Evolutionary conservation across 1,140 invertebrate species (phyloP).

Genomic region (Nymphalis io): DNA sequence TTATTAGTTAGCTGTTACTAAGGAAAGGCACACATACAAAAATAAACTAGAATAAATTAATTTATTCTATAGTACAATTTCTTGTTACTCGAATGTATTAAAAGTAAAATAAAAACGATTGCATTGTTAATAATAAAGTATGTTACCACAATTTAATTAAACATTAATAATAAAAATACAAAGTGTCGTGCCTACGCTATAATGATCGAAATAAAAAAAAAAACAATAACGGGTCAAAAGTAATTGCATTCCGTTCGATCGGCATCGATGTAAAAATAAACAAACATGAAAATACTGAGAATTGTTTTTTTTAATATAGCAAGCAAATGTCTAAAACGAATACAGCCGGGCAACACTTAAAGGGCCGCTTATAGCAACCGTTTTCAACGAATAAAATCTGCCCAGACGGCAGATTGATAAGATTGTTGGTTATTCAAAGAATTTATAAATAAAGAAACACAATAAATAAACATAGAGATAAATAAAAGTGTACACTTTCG

Average conservation of each 20-base stretch:
- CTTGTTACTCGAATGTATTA: too few relatives aligned
- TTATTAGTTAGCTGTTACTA: too few relatives aligned
- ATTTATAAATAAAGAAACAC: too few relatives aligned
- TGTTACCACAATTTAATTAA: not conserved
- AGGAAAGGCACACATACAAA: too few relatives aligned
- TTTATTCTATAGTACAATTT: too few relatives aligned
- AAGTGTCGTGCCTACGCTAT: not conserved
- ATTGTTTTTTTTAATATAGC: constrained; percentile 10
- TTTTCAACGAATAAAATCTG: not conserved
- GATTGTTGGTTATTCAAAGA: too few relatives aligned
- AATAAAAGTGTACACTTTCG: too few relatives aligned
- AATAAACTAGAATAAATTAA: too few relatives aligned
- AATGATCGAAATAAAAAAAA: not conserved
- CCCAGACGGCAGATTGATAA: too few relatives aligned
- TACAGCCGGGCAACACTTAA: not conserved
- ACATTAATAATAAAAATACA: not conserved
- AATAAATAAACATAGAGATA: too few relatives aligned
- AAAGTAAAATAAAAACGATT: too few relatives aligned
- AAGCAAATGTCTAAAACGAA: not conserved
- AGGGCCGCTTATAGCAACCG: not conserved
- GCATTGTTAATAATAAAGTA: not conserved
- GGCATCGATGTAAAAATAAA: constrained; percentile 15
- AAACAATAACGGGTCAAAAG: not conserved
- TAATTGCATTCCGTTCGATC: not conserved
- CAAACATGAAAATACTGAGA: constrained; percentile 17